A percentile compares a stretch with the other conserved stretches of the same genome.
Conservation (phyloP, 2,113 vertebrate genomes). For the Stomatorhinus ivindoensis region DNA sequence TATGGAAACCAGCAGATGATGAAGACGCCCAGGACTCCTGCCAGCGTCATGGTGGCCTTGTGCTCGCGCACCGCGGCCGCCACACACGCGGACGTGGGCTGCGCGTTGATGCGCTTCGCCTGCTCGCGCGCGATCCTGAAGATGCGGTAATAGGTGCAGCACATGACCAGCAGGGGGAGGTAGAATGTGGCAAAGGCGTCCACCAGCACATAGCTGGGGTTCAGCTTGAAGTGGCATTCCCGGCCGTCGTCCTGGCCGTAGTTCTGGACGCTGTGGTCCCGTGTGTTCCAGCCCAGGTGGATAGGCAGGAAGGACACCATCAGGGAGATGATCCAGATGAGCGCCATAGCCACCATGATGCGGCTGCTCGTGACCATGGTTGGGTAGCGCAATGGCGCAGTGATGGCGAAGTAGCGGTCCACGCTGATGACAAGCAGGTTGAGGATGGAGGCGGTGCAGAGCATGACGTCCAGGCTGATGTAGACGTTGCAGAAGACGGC, state of each 20-base stretch:
- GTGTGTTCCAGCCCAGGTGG: slow-evolving; percentile 90
- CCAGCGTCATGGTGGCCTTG: slow-evolving; percentile 84
- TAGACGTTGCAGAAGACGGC: slow-evolving; percentile 81
- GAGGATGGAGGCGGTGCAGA: slow-evolving; percentile 93
- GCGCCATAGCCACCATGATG: slow-evolving; percentile 63
- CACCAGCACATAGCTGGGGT: slow-evolving; percentile 70
- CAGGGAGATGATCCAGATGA: slow-evolving; percentile 80
- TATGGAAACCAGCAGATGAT: slow-evolving; percentile 90
- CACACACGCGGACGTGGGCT: slow-evolving; percentile 47
- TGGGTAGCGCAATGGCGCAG: slow-evolving; percentile 74
- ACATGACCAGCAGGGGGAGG: slow-evolving; percentile 82
- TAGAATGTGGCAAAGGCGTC: slow-evolving; percentile 85
- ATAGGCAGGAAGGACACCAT: slow-evolving; percentile 90
- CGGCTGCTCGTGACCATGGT: slow-evolving; percentile 68
- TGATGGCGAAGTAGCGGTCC: slow-evolving; percentile 86
- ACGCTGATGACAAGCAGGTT: slow-evolving; percentile 90
- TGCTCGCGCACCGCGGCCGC: slow-evolving; percentile 69
- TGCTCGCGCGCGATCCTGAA: slow-evolving; percentile 78
- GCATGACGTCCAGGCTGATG: slow-evolving; percentile 87
- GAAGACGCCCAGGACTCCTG: slow-evolving; percentile 81
- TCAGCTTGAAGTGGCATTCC: slow-evolving; percentile 74
- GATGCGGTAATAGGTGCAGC: slow-evolving; percentile 80
- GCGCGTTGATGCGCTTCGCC: slow-evolving; percentile 53
- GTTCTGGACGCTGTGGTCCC: slow-evolving; percentile 65
- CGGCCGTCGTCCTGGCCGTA: slow-evolving; percentile 22